phyloP scores from a whole-genome alignment of 2,797 vertebrate species.

The Sarcoramphus papa region DNA sequence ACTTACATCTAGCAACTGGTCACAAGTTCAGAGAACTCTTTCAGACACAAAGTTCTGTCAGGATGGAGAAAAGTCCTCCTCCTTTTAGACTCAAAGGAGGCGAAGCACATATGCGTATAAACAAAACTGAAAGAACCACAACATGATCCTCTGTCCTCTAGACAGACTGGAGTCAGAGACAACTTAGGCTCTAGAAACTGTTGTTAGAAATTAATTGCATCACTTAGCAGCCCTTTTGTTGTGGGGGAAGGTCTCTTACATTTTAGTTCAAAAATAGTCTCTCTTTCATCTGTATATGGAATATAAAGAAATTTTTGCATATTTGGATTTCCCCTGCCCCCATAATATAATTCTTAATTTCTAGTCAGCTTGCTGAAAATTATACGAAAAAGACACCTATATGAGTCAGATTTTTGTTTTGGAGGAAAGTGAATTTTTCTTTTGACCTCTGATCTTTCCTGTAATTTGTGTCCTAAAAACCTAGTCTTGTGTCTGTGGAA shows the following conservation, averaged over 20 bases:
- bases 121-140: neutral
- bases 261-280: neutral
- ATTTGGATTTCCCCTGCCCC: neutral
- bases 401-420: neutral
- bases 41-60: neutral
- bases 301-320: neutral
- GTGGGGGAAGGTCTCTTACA: neutral
- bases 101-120: neutral
- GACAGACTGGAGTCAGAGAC: neutral
- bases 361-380: neutral
- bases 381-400: accelerated
- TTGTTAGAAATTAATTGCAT: neutral
- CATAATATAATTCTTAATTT: neutral
- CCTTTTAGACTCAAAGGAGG: neutral
- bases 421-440: neutral
- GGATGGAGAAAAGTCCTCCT: neutral
- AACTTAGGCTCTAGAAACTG: neutral
- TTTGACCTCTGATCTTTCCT: neutral
- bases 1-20: neutral
- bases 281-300: neutral
- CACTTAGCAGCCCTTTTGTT: neutral
- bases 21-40: neutral
- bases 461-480: neutral
- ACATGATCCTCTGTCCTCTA: neutral
- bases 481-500: neutral